Base-by-base conservation (phyloP, 2,888 invertebrate genomes). In the Micropterix aruncella region DNA sequence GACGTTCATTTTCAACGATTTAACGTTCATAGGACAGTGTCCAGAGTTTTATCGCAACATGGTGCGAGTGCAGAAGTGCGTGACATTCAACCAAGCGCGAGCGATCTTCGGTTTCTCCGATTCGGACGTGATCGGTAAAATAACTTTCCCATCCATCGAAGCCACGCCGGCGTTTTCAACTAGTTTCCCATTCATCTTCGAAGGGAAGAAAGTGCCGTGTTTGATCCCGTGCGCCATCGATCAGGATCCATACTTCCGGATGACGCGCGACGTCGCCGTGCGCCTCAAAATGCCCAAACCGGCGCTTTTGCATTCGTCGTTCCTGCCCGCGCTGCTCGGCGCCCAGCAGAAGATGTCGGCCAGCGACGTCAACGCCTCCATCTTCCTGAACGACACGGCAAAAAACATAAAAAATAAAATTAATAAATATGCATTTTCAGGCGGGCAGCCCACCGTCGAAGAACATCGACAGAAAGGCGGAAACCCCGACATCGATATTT, bases 221-320 rank as follows among this genome's bases (percentile, higher is more conserved):
- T 72, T 94, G 2, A 94, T 99, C 50, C 99, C 99, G 0, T 99
- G 99, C 66, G 99, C 95, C 5, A 99, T 99, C 52, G 99, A 99
- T 72, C 99, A 99, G 75, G 99, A 99, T 70, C 99, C 99, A 0
- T 99, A 97, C 66, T 99, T 99, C 67, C 79, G 99, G 19, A 95
- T 99, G 96, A 87, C 94, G 0, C 77, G 99, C 44, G 99, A 99
- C 67, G 95, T 96, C n/a, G 93, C 96, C 0, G 93, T 96, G 0
- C 77, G 85, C 9, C 67, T 99, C 12, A 86, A 91, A 54, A 74
- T 80, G 63, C 80, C 81, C 14, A 92, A 99, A 63, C 93, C 99
- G 44, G 79, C 95, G 3, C 65, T 92, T 38, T 60, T 91, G 19
- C 93, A 93, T 61, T 84, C 91, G 14, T 73, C 80, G 47, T 95